Conservation (phyloP, 2,888 invertebrate genomes). For the Bursaphelenchus okinawaensis region DNA sequence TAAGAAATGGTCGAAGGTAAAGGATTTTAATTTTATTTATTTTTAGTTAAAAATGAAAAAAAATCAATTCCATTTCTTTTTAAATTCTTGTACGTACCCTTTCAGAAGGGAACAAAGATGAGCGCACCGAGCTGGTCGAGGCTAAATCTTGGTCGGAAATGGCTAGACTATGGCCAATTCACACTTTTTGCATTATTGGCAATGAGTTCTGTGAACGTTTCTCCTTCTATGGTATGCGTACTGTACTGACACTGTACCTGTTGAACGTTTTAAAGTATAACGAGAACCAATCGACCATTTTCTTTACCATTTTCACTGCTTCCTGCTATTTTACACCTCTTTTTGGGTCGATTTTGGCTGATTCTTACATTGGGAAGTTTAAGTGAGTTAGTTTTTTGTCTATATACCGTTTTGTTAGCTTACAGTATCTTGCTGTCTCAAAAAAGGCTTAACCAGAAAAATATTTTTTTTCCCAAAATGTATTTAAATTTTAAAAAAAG, state of each 20-base stretch:
- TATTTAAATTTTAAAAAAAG: background rate
- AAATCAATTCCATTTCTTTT: too few relatives aligned
- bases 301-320: conserved; percentile 86
- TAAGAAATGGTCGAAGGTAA: background rate
- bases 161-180: conserved; percentile 46
- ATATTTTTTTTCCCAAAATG: too few relatives aligned
- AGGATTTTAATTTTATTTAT: too few relatives aligned
- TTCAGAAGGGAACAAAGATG: too few relatives aligned
- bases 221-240: conserved; percentile 91
- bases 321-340: conserved; percentile 83
- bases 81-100: too few relatives aligned
- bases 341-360: conserved; percentile 86
- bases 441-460: too few relatives aligned
- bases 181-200: conserved; percentile 68
- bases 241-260: conserved; percentile 84
- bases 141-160: conserved; percentile 26
- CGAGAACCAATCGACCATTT: conserved; percentile 73
- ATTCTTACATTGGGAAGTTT: conserved; percentile 85
- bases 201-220: conserved; percentile 98
- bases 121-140: background rate
- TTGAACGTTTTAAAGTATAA: conserved; percentile 71
- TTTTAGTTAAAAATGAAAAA: too few relatives aligned
- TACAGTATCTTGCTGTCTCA: background rate
- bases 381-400: conserved; percentile 60
- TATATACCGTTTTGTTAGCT: too few relatives aligned